These are phyloP conservation scores for Bemisia tabaci DNA, from an alignment of 1,140 invertebrate genomes.

Conservation along the genomic window DNA sequence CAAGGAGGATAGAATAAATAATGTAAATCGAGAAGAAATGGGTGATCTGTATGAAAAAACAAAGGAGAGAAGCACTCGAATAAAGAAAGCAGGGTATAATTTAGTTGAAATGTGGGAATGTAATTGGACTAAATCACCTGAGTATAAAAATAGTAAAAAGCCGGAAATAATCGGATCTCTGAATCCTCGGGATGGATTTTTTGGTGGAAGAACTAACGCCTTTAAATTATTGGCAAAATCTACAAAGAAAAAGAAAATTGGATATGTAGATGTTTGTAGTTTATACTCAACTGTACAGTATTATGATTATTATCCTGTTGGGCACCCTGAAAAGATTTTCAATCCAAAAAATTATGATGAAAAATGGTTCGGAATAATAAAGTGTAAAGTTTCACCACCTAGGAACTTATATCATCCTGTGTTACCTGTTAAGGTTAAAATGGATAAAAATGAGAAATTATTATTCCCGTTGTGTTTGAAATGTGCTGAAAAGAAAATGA, in stretches of 20 bases:
- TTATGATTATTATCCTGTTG: constrained; percentile 9
- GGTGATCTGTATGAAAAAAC: constrained; percentile 9
- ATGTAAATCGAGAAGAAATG: constrained; percentile 7
- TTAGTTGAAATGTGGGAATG: constrained; percentile 11
- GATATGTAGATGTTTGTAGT: constrained; percentile 8
- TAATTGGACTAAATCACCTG: constrained; percentile 5
- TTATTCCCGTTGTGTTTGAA: constrained; percentile 7
- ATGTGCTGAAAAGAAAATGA: constrained; percentile 4
- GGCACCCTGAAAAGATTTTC: constrained; percentile 5
- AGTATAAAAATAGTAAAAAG: constrained; percentile 2
- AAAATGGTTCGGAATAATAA: constrained; percentile 7
- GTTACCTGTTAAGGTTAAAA: constrained; percentile 7
- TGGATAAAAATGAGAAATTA: constrained; percentile 9
- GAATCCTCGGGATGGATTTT: constrained; percentile 3
- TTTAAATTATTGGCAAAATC: constrained; percentile 4
- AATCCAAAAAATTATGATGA: neutral
- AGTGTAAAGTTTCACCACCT: constrained; percentile 10
- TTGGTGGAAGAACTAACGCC: constrained; percentile 3
- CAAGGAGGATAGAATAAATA: constrained; percentile 4
- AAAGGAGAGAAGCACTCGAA: neutral
- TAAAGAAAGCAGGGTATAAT: constrained; percentile 12
- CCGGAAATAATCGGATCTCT: constrained; percentile 1
- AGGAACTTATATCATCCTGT: constrained; percentile 2
- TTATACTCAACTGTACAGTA: constrained; percentile 4
- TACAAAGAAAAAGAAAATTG: constrained; percentile 4